phyloP scores from a whole-genome alignment of 2,797 vertebrate species.

The Molothrus ater region DNA sequence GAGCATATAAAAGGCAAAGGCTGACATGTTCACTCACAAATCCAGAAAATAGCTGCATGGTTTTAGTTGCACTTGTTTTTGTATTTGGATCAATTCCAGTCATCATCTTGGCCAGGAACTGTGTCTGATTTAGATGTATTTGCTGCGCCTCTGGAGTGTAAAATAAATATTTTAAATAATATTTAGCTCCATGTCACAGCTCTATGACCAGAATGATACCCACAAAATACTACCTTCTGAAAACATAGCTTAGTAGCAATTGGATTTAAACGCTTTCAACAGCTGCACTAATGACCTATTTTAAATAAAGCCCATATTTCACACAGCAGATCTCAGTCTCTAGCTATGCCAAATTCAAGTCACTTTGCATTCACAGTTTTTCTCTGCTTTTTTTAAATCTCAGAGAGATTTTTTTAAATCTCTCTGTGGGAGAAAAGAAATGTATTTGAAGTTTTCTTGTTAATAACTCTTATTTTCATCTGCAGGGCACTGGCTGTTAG shows the following conservation, averaged over 20 bases:
- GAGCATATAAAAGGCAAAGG: background rate
- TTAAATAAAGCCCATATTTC: background rate
- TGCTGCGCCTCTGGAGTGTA: background rate
- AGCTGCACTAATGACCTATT: background rate
- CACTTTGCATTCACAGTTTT: background rate
- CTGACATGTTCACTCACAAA: background rate
- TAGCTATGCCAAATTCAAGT: background rate
- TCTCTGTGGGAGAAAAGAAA: background rate
- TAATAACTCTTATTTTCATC: background rate
- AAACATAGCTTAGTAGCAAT: background rate
- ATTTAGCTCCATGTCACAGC: background rate
- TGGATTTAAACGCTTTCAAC: background rate
- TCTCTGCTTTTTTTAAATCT: background rate
- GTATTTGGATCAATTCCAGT: background rate
- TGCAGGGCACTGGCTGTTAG: background rate
- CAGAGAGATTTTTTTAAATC: too few relatives aligned
- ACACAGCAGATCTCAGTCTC: background rate
- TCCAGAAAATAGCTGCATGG: conserved; percentile 18
- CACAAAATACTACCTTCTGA: background rate
- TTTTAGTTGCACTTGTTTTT: conserved; percentile 28
- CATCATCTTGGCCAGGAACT: background rate
- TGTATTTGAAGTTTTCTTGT: background rate
- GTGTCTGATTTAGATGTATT: background rate
- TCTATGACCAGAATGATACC: background rate
- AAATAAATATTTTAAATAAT: conserved; percentile 30